Conservation (phyloP, 53 echinoderm and acorn worm species). For the Zoroaster sp. region DNA sequence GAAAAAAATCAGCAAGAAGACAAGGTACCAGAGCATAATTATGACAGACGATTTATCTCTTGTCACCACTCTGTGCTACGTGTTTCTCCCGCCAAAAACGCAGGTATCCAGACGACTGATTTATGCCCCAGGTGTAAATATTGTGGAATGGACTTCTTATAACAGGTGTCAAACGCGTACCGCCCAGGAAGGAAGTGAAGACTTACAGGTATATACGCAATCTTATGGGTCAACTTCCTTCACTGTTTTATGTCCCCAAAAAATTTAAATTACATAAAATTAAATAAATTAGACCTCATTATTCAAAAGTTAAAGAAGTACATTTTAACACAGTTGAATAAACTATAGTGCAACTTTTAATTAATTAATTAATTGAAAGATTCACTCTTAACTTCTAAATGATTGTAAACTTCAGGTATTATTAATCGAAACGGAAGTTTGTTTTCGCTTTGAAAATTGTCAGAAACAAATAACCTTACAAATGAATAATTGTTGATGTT, state of each 20-base stretch:
- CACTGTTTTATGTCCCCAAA: conserved; percentile 13
- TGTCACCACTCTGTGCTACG: not conserved
- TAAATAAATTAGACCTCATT: too few species aligned
- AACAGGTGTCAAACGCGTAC: conserved; percentile 54
- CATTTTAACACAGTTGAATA: too few species aligned
- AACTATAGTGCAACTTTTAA: too few species aligned
- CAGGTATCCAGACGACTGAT: conserved; percentile 54
- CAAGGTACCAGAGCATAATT: not conserved
- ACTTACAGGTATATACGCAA: conserved; percentile 36
- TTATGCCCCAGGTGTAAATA: conserved; percentile 57
- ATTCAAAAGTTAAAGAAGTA: too few species aligned
- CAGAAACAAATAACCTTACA: too few species aligned
- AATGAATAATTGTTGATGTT: too few species aligned
- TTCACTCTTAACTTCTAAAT: too few species aligned
- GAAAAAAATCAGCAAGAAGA: not conserved
- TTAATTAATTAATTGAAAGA: too few species aligned
- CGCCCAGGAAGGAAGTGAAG: conserved; percentile 45
- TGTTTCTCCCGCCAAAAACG: conserved; percentile 23
- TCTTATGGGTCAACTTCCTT: not conserved
- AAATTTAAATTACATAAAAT: too few species aligned
- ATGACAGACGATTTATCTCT: not conserved
- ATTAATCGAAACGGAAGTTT: too few species aligned
- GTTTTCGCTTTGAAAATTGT: too few species aligned
- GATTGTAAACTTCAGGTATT: too few species aligned
- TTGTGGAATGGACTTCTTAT: conserved; percentile 14